These are phyloP conservation scores for Siphlonurus alternatus DNA, from an alignment of 2,888 invertebrate species.

Conservation along the genomic window DNA sequence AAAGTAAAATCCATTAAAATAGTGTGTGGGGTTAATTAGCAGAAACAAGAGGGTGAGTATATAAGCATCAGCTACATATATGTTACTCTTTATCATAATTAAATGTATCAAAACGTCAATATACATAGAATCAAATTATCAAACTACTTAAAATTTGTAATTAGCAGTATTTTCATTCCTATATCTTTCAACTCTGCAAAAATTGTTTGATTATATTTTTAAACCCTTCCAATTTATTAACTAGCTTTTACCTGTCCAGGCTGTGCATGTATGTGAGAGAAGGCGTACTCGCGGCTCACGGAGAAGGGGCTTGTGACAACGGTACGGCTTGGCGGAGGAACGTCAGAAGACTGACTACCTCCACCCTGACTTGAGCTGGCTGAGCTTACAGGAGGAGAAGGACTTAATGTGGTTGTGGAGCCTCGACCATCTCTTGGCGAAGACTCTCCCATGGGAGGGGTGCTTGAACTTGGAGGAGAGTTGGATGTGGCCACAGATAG, in stretches of 20 bases:
- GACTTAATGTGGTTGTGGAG: constrained; percentile 17
- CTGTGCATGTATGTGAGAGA: constrained; percentile 87
- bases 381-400: constrained; percentile 22
- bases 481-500: constrained; percentile 39
- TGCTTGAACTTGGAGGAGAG: constrained; percentile 43
- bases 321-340: constrained; percentile 15
- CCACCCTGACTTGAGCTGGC: constrained; percentile 12
- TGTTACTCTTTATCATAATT: no score
- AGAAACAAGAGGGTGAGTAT: no score
- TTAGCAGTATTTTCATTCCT: no score
- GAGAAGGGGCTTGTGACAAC: constrained; percentile 24
- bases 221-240: no score
- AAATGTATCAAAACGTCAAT: no score
- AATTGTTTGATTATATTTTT: no score
- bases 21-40: no score
- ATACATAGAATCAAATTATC: no score
- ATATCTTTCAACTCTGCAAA: no score
- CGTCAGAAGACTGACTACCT: constrained; percentile 12
- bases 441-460: constrained; percentile 32
- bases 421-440: constrained; percentile 21
- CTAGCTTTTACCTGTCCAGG: constrained; percentile 66
- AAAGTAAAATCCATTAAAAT: no score
- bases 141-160: no score
- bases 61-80: no score
- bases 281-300: constrained; percentile 54